A percentile compares a stretch with the other conserved stretches of the same genome.
phyloP scores from a whole-genome alignment of 2,888 invertebrate species.

The Lasioglossum vierecki region DNA sequence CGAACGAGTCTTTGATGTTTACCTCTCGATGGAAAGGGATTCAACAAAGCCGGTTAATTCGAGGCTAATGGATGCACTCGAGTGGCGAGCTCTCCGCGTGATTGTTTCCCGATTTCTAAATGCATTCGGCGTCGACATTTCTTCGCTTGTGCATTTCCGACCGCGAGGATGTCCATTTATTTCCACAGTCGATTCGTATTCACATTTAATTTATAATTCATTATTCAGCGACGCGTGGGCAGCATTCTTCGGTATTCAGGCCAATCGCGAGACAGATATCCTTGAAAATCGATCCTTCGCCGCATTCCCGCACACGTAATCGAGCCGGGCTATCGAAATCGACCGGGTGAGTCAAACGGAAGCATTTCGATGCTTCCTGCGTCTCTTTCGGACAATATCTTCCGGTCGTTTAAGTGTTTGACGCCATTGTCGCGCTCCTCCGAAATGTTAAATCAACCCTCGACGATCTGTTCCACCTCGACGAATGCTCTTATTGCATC shows the following conservation, averaged over 20 bases:
- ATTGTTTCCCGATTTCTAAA: neutral
- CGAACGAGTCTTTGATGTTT: neutral
- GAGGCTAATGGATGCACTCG: slow-evolving; percentile 8
- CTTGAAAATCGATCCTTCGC: neutral
- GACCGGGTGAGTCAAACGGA: slow-evolving; percentile 6
- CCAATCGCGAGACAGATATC: neutral
- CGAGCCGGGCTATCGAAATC: neutral
- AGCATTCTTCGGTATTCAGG: neutral
- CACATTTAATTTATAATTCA: neutral
- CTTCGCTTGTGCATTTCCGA: neutral
- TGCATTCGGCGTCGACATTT: neutral
- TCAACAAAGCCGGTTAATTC: neutral
- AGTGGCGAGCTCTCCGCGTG: neutral
- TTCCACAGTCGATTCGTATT: neutral
- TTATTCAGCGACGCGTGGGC: neutral
- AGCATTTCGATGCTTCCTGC: neutral
- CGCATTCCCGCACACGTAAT: neutral
- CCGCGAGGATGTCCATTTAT: neutral
- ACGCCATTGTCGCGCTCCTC: neutral
- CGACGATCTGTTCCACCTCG: neutral
- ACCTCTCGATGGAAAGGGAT: neutral
- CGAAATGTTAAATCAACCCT: neutral
- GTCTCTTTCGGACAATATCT: neutral
- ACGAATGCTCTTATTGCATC: neutral
- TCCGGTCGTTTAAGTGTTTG: neutral